phyloP scores from a whole-genome alignment of 2,113 vertebrate genomes.

The Panurus biarmicus region DNA sequence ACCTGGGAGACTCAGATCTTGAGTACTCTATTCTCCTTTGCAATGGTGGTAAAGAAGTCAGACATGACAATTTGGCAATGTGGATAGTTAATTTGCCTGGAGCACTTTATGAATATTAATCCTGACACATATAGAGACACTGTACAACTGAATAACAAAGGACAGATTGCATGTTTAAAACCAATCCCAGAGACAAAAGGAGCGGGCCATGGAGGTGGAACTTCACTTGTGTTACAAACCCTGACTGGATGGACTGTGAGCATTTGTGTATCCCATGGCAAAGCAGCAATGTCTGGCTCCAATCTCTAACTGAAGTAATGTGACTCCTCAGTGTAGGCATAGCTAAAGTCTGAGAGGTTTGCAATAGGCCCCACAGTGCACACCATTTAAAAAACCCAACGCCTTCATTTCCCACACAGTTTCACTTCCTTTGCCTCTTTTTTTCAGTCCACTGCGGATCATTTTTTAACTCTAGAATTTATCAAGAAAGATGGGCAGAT shows the following conservation, averaged over 20 bases:
- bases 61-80: not conserved
- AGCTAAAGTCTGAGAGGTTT: not conserved
- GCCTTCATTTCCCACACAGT: too few species aligned
- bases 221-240: not conserved
- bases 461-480: not conserved
- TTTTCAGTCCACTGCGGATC: not conserved
- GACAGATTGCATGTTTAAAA: accelerated
- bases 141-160: not conserved
- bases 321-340: accelerated
- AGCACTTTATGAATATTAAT: not conserved
- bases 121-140: not conserved
- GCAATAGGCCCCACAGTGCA: accelerated
- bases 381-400: not conserved
- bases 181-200: not conserved
- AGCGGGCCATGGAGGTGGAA: not conserved
- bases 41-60: not conserved
- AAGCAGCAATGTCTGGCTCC: not conserved
- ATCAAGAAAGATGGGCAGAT: not conserved
- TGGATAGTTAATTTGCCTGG: not conserved
- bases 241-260: not conserved
- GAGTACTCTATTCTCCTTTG: not conserved
- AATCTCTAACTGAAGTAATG: not conserved
- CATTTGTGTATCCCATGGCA: not conserved
- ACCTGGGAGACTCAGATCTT: not conserved
- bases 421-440: not conserved